A percentile compares a stretch with the other conserved stretches of the same genome.
These are phyloP conservation scores for Athetis lepigone DNA, from an alignment of 2,888 invertebrate species.

Conservation along the genomic window DNA sequence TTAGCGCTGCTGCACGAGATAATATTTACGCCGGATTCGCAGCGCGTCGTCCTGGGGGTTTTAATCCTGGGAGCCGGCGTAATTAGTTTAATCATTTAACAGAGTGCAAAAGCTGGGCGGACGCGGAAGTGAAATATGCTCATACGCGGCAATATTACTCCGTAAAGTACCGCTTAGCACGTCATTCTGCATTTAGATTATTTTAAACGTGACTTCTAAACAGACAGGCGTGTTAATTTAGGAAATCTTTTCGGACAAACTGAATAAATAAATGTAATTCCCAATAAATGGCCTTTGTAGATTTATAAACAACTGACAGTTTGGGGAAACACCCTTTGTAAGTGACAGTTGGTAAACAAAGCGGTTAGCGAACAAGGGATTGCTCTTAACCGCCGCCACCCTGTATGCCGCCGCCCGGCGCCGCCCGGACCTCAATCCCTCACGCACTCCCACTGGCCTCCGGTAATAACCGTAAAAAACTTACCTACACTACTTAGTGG, in stretches of 20 bases:
- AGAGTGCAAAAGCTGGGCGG: slow-evolving; percentile 32
- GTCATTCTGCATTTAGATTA: not conserved
- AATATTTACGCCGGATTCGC: slow-evolving; percentile 54
- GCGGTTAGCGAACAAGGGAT: slow-evolving; percentile 54
- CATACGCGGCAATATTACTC: slow-evolving; percentile 5
- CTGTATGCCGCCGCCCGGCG: slow-evolving; percentile 20
- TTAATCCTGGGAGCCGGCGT: slow-evolving; percentile 48
- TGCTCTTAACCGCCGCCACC: slow-evolving; percentile 54
- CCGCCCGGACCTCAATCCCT: slow-evolving; percentile 21
- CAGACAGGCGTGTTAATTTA: not conserved
- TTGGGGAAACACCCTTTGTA: slow-evolving; percentile 16
- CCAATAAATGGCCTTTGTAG: slow-evolving; percentile 20
- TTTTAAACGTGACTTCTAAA: too few relatives aligned
- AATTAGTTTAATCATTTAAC: slow-evolving; percentile 62
- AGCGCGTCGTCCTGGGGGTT: slow-evolving; percentile 25
- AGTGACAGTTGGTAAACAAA: slow-evolving; percentile 58
- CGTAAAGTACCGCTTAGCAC: not conserved
- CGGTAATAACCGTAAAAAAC: slow-evolving; percentile 59
- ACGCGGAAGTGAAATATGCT: slow-evolving; percentile 21
- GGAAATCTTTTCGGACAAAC: not conserved
- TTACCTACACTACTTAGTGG: slow-evolving; percentile 48
- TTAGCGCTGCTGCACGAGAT: slow-evolving; percentile 40
- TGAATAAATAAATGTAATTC: slow-evolving; percentile 4
- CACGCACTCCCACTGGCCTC: slow-evolving; percentile 33
- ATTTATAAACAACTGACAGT: slow-evolving; percentile 20